Percentiles rank a stretch among this genome's conserved stretches.
Evolutionary conservation across 2,797 vertebrate species (phyloP).

Genomic region (Decapterus maruadsi): DNA sequence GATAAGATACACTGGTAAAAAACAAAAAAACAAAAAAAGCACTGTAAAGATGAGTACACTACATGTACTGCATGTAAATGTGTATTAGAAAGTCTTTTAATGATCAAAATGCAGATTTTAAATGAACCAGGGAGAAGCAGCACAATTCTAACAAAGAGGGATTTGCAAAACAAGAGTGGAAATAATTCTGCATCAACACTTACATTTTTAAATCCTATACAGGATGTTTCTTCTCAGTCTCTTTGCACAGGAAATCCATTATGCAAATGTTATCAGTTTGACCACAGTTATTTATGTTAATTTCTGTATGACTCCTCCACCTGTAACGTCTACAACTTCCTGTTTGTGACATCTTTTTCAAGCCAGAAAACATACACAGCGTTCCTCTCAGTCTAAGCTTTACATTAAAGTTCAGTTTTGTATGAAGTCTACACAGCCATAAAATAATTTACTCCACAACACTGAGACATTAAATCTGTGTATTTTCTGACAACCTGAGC

Average conservation of each 20-base stretch:
- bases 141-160: no score
- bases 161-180: not conserved
- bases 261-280: not conserved
- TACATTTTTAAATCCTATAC: not conserved
- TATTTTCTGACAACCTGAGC: not conserved
- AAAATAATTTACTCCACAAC: not conserved
- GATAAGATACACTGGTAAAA: not conserved
- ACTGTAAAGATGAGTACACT: not conserved
- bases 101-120: not conserved
- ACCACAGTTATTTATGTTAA: not conserved
- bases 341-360: constrained; percentile 21
- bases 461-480: not conserved
- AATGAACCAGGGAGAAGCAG: not conserved
- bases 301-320: constrained; percentile 5
- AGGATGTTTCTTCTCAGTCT: not conserved
- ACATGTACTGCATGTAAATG: not conserved
- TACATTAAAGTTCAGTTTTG: not conserved
- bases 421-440: not conserved
- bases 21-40: not conserved
- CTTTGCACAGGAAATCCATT: constrained; percentile 11
- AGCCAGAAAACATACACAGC: not conserved
- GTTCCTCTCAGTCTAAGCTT: not conserved
- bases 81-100: no score
- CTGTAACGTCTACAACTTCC: constrained; percentile 17
- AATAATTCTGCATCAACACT: not conserved